Conservation (phyloP, 2,888 invertebrate species). For the Hirtodrosophila alboralis region DNA sequence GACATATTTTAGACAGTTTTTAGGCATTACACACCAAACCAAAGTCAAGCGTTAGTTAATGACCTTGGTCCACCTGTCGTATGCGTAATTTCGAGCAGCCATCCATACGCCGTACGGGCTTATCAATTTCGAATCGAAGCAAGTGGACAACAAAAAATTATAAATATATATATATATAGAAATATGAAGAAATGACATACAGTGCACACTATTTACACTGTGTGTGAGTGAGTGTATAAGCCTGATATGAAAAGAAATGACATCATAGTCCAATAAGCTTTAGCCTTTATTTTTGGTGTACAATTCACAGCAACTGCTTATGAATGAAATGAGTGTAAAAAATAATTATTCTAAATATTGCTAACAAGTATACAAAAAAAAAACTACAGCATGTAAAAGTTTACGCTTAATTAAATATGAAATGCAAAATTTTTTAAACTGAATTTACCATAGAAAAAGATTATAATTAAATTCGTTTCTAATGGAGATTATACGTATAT, state of each 20-base stretch:
- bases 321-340: constrained; percentile 32
- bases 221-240: constrained; percentile 1
- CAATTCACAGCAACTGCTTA: constrained; percentile 26
- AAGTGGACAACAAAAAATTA: constrained; percentile 36
- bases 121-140: constrained; percentile 41
- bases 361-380: neutral
- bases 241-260: constrained; percentile 46
- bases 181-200: constrained; percentile 35
- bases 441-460: too few relatives aligned
- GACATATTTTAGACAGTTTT: constrained; percentile 44
- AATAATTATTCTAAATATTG: neutral
- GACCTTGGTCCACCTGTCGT: constrained; percentile 79
- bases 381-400: neutral
- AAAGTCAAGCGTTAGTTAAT: constrained; percentile 70
- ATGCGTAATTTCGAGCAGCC: constrained; percentile 54
- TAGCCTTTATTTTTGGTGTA: constrained; percentile 18
- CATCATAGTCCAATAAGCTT: constrained; percentile 38
- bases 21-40: constrained; percentile 9
- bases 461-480: too few relatives aligned
- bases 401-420: too few relatives aligned
- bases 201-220: constrained; percentile 6
- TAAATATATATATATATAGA: too few relatives aligned
- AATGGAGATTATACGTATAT: too few relatives aligned
- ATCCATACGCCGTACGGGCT: constrained; percentile 22
- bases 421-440: too few relatives aligned